Conservation (phyloP, 2,888 invertebrate species). For the Masnerella sp. region DNA sequence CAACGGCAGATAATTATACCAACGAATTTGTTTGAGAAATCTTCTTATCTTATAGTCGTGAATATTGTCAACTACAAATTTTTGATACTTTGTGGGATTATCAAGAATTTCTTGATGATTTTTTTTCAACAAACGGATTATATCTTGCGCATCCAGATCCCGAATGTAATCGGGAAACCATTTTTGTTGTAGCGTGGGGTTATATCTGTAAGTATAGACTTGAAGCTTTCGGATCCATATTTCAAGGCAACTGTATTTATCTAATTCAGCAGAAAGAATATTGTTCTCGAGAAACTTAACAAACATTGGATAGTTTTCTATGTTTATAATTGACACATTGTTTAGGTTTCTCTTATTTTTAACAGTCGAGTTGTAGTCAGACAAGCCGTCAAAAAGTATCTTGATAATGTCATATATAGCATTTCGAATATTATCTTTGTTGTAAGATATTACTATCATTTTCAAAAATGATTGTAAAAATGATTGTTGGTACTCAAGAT, state of each 20-base stretch:
- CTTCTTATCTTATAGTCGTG: background rate
- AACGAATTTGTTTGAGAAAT: slow-evolving; percentile 65
- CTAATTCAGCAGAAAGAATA: background rate
- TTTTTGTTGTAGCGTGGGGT: background rate
- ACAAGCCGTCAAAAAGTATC: too few species aligned
- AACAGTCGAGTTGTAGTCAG: too few species aligned
- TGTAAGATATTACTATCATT: too few species aligned
- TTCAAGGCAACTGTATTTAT: background rate
- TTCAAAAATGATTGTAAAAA: too few species aligned
- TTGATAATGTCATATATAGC: too few species aligned
- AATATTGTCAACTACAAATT: background rate
- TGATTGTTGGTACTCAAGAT: too few species aligned
- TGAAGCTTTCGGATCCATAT: background rate
- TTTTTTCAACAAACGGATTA: background rate
- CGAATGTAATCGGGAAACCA: slow-evolving; percentile 3
- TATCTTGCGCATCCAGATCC: too few species aligned
- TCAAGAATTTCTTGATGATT: background rate
- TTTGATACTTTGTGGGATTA: background rate
- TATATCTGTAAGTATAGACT: too few species aligned
- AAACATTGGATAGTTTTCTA: slow-evolving; percentile 20
- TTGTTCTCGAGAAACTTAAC: slow-evolving; percentile 6
- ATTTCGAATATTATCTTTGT: too few species aligned
- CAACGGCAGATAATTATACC: slow-evolving; percentile 71
- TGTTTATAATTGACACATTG: background rate
- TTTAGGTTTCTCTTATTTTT: background rate